Evolutionary conservation across 1,140 invertebrate species (phyloP).

Genomic region (Leptoteleia sp.): DNA sequence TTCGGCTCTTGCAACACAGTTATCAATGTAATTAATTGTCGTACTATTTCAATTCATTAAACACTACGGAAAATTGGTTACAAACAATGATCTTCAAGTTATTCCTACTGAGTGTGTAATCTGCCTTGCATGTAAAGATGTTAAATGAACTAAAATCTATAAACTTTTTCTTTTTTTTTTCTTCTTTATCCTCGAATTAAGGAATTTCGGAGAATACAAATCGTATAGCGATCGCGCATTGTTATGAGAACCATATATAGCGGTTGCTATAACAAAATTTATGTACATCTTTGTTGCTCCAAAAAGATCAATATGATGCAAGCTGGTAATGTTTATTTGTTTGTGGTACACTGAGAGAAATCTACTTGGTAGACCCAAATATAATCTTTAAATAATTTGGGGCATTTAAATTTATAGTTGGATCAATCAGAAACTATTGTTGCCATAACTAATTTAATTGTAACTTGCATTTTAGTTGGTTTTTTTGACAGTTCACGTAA

Average conservation of each 20-base stretch:
- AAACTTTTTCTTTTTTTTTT: conserved; percentile 9
- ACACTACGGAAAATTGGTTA: conserved; percentile 26
- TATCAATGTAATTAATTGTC: no score
- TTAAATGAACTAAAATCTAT: conserved; percentile 27
- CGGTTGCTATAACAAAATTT: conserved; percentile 38
- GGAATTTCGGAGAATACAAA: not conserved
- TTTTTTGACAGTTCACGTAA: no score
- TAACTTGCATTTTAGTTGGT: no score
- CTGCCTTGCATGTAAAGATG: conserved; percentile 53
- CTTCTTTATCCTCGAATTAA: no score
- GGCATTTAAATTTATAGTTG: no score
- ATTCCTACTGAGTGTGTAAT: conserved; percentile 31
- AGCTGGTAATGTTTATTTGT: conserved; percentile 2
- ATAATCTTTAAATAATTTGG: no score
- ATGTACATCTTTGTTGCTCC: not conserved
- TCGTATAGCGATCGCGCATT: conserved; percentile 18
- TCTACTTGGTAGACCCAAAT: no score
- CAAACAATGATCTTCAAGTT: conserved; percentile 22
- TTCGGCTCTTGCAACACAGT: no score
- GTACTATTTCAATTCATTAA: no score
- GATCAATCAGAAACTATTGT: no score
- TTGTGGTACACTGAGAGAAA: not conserved
- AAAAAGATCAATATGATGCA: no score
- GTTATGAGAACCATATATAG: conserved; percentile 58
- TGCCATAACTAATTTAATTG: no score